Percentiles rank a stretch among this genome's conserved stretches.
These are phyloP conservation scores for Pachycephala philippinensis DNA, from an alignment of 2,113 vertebrate species.

Conservation along the genomic window DNA sequence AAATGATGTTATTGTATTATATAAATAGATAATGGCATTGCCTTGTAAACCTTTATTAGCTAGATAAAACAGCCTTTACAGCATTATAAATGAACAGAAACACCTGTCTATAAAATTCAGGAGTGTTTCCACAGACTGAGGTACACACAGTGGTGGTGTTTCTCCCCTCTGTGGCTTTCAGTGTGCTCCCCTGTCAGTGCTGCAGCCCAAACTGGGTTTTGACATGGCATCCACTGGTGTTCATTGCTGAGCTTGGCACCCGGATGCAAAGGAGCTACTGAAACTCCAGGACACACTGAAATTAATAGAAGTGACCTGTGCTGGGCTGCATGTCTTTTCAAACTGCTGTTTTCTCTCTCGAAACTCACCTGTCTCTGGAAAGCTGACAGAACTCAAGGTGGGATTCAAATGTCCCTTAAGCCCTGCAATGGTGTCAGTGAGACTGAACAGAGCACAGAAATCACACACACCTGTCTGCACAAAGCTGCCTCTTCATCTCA, in stretches of 20 bases:
- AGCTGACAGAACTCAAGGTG: neutral
- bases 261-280: neutral
- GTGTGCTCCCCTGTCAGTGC: neutral
- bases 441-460: neutral
- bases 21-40: neutral
- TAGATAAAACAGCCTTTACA: neutral
- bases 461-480: fast-evolving
- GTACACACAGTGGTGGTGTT: neutral
- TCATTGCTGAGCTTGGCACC: neutral
- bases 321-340: neutral
- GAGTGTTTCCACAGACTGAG: neutral
- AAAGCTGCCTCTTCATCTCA: neutral
- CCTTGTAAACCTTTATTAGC: slow-evolving; percentile 1
- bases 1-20: neutral
- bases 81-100: neutral
- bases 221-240: neutral
- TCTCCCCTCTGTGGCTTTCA: neutral
- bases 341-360: neutral
- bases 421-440: neutral
- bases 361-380: neutral
- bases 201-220: neutral
- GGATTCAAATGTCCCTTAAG: neutral
- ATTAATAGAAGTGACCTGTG: neutral
- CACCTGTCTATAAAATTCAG: neutral
- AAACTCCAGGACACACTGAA: neutral